phyloP scores from a whole-genome alignment of 2,888 invertebrate genomes.

The Prenolepis imparis region DNA sequence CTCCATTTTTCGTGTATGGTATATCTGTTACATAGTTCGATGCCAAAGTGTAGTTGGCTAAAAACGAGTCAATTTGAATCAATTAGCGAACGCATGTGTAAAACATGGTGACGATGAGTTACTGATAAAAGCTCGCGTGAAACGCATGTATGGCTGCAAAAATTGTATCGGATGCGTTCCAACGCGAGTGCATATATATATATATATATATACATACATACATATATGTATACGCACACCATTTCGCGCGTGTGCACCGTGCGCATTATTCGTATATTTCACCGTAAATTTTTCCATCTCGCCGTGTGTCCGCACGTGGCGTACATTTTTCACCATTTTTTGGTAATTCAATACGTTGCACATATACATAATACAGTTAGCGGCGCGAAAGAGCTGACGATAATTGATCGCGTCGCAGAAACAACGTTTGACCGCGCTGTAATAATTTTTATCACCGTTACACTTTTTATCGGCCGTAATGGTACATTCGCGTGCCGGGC shows the following conservation, averaged over 20 bases:
- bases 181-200: not conserved
- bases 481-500: slow-evolving; percentile 15
- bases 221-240: slow-evolving; percentile 1
- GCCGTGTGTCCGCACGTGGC: slow-evolving; percentile 34
- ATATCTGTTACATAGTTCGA: slow-evolving; percentile 24
- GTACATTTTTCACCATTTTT: slow-evolving; percentile 56
- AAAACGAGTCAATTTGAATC: slow-evolving; percentile 56
- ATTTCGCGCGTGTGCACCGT: slow-evolving; percentile 1
- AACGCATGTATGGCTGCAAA: slow-evolving; percentile 6
- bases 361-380: slow-evolving; percentile 56
- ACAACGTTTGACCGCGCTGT: slow-evolving; percentile 55
- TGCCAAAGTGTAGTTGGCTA: slow-evolving; percentile 31
- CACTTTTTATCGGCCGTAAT: slow-evolving; percentile 45
- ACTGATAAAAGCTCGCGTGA: slow-evolving; percentile 47
- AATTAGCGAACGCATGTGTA: slow-evolving; percentile 56
- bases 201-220: not conserved
- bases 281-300: slow-evolving; percentile 54
- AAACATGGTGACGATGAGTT: slow-evolving; percentile 53
- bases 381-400: slow-evolving; percentile 53
- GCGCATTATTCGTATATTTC: slow-evolving; percentile 48
- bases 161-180: slow-evolving; percentile 30
- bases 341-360: slow-evolving; percentile 57
- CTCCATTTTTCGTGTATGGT: slow-evolving; percentile 9
- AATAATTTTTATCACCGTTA: slow-evolving; percentile 55
- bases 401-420: slow-evolving; percentile 54